A percentile compares a stretch with the other conserved stretches of the same genome.
Evolutionary conservation across 2,797 vertebrate species (phyloP).

Genomic region (Peromyscus nudipes): DNA sequence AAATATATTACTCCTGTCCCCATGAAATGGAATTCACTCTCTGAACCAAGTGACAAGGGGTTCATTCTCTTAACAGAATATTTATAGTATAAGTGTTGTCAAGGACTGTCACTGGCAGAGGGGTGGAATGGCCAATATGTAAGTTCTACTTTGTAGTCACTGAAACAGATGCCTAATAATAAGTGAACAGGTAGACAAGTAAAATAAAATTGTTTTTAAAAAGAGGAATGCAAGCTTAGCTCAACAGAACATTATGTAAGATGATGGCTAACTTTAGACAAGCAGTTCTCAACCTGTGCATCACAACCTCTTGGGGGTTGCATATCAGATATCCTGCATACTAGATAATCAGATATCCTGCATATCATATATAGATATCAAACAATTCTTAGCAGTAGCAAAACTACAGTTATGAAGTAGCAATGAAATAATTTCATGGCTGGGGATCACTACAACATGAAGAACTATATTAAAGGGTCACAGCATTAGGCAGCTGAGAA

Average conservation of each 20-base stretch:
- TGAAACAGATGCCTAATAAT: neutral
- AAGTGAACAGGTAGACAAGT: neutral
- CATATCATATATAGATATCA: no score
- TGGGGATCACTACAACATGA: no score
- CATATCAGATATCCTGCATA: no score
- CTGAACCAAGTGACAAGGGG: neutral
- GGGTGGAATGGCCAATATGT: neutral
- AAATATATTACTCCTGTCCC: neutral
- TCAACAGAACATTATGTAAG: neutral
- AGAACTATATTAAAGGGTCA: no score
- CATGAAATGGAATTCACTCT: neutral
- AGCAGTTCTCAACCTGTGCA: no score
- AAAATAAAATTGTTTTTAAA: slow-evolving; percentile 6
- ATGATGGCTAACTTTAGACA: neutral
- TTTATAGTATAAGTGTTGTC: neutral
- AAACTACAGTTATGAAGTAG: no score
- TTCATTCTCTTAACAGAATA: neutral
- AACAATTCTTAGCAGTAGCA: no score
- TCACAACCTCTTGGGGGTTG: no score
- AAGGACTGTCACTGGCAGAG: neutral
- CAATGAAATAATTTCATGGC: no score
- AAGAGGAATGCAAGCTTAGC: neutral
- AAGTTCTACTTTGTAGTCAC: neutral
- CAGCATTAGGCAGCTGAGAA: no score
- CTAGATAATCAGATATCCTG: no score